Evolutionary conservation across 2,113 vertebrate species (phyloP).

Genomic region (Eonycteris spelaea): DNA sequence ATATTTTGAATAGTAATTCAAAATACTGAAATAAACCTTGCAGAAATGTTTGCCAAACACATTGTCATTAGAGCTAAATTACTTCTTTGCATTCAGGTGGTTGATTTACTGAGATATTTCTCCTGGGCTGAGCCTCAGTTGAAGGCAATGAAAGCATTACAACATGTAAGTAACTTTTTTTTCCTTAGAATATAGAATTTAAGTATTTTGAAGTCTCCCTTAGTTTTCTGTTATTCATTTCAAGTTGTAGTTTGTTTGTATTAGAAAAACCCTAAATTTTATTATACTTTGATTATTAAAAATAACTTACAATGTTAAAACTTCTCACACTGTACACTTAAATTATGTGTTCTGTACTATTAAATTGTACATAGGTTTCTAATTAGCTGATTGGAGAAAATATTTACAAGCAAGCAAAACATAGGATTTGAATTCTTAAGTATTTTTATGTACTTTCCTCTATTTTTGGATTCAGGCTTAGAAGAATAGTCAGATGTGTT

Average conservation of each 20-base stretch:
- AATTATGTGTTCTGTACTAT: not conserved
- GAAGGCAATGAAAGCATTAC: conserved; percentile 97
- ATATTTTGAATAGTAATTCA: not conserved
- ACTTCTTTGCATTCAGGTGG: conserved; percentile 86
- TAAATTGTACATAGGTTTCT: not conserved
- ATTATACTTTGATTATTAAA: not conserved
- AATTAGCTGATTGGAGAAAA: not conserved
- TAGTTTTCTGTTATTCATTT: not conserved
- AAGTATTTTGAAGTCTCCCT: not conserved
- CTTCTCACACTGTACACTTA: not conserved
- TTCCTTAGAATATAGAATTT: not conserved
- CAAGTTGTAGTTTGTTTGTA: not conserved
- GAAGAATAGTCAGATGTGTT: not conserved
- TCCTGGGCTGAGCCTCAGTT: conserved; percentile 98
- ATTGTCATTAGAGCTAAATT: not conserved
- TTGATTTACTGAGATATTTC: conserved; percentile 96
- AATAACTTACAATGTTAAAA: not conserved
- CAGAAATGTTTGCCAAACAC: not conserved
- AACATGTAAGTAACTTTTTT: conserved; percentile 89
- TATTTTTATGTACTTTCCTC: not conserved
- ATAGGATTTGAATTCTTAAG: not conserved
- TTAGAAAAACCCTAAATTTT: not conserved
- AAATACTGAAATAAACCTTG: not conserved
- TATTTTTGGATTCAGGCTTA: not conserved
- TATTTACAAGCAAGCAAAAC: not conserved